Percentiles rank a stretch among this genome's conserved stretches.
Evolutionary conservation across 2,797 vertebrate genomes (phyloP).

Genomic region (Schizothorax lantsangensis): DNA sequence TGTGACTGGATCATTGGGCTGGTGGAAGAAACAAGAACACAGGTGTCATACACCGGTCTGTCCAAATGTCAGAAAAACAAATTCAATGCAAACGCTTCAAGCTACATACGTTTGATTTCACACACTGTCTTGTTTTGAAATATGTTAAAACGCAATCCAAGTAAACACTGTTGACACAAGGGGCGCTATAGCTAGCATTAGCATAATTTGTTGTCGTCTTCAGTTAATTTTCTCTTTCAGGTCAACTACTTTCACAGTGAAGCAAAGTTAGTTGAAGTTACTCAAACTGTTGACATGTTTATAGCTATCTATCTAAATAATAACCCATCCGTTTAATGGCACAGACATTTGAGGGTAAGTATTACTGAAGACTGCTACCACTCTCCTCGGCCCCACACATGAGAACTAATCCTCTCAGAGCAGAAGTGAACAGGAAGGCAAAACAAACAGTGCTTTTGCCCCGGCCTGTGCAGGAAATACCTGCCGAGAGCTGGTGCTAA

Average conservation of each 20-base stretch:
- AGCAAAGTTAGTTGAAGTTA: constrained; percentile 10
- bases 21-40: constrained; percentile 51
- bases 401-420: constrained; percentile 68
- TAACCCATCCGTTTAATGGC: neutral
- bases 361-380: neutral
- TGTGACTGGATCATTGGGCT: constrained; percentile 95
- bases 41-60: neutral
- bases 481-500: constrained; percentile 70
- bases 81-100: neutral
- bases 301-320: neutral
- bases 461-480: constrained; percentile 76
- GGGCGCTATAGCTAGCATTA: neutral
- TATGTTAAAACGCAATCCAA: neutral
- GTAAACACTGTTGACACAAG: neutral
- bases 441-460: constrained; percentile 76
- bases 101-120: neutral
- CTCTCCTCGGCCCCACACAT: constrained; percentile 13
- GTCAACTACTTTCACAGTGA: neutral
- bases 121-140: neutral
- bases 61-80: neutral
- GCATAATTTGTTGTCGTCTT: neutral
- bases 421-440: constrained; percentile 67
- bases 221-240: neutral
- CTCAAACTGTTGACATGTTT: neutral
- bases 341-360: neutral